These are phyloP conservation scores for Phyllotreta striolata DNA, from an alignment of 2,888 invertebrate species.

Conservation along the genomic window DNA sequence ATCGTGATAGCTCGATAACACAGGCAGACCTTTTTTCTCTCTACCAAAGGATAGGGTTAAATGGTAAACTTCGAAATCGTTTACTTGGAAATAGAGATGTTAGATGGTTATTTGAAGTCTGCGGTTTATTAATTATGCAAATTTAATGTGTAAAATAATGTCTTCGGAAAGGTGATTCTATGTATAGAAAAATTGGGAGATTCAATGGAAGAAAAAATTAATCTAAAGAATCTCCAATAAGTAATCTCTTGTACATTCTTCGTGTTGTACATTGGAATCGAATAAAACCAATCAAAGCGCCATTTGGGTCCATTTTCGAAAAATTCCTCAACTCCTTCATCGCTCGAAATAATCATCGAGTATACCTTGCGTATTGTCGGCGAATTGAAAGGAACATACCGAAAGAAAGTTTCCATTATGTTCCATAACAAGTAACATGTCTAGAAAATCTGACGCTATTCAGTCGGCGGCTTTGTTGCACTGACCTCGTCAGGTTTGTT, in stretches of 20 bases:
- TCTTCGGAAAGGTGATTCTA: too few relatives aligned
- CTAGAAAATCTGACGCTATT: slow-evolving; percentile 49
- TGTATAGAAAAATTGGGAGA: too few relatives aligned
- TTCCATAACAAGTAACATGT: slow-evolving; percentile 45
- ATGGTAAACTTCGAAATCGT: background rate
- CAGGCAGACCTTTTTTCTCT: slow-evolving; percentile 27
- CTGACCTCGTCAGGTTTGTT: slow-evolving; percentile 53
- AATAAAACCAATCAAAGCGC: slow-evolving; percentile 1
- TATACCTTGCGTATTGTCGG: slow-evolving; percentile 40
- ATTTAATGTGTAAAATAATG: too few relatives aligned
- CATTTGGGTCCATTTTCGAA: background rate
- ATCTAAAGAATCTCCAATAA: background rate
- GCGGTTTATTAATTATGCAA: too few relatives aligned
- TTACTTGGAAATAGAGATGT: too few relatives aligned
- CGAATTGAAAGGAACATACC: slow-evolving; percentile 39
- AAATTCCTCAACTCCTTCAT: slow-evolving; percentile 11
- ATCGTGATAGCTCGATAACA: slow-evolving; percentile 39
- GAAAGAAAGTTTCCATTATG: slow-evolving; percentile 43
- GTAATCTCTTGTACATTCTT: background rate
- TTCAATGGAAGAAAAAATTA: background rate
- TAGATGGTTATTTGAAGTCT: too few relatives aligned
- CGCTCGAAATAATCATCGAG: slow-evolving; percentile 24
- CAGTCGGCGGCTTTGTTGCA: slow-evolving; percentile 51
- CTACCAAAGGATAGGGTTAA: slow-evolving; percentile 22
- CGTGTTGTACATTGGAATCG: too few relatives aligned